These are phyloP conservation scores for Cenopis cana DNA, from an alignment of 2,888 invertebrate genomes.

Conservation along the genomic window DNA sequence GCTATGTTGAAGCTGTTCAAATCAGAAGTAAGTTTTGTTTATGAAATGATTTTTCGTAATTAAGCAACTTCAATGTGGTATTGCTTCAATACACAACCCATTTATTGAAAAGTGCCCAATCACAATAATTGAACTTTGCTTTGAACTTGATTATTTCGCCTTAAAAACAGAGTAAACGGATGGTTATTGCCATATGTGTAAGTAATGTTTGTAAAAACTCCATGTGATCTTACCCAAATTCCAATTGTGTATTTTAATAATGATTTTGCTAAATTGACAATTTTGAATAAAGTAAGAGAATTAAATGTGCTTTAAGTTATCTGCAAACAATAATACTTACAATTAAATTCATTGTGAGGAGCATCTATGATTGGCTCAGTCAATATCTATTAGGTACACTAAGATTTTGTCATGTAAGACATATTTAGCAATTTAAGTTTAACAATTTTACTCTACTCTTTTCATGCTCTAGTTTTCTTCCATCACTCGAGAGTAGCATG, in stretches of 20 bases:
- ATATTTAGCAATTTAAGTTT: too few species aligned
- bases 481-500: conserved; percentile 3
- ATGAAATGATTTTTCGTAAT: neutral
- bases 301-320: too few species aligned
- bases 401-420: too few species aligned
- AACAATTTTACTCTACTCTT: neutral
- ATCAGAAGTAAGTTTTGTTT: conserved; percentile 73
- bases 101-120: conserved; percentile 14
- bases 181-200: conserved; percentile 15
- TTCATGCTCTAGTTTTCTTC: neutral
- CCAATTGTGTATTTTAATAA: neutral
- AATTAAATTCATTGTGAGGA: too few species aligned
- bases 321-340: too few species aligned
- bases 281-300: neutral
- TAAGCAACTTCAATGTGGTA: neutral
- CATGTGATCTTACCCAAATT: neutral
- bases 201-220: neutral
- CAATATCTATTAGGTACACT: too few species aligned
- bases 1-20: conserved; percentile 76
- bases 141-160: conserved; percentile 25
- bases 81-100: neutral
- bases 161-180: neutral
- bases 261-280: neutral
- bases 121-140: conserved; percentile 17
- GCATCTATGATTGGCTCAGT: too few species aligned